phyloP scores from a whole-genome alignment of 2,113 vertebrate genomes.

The Antechinus stuartii region DNA sequence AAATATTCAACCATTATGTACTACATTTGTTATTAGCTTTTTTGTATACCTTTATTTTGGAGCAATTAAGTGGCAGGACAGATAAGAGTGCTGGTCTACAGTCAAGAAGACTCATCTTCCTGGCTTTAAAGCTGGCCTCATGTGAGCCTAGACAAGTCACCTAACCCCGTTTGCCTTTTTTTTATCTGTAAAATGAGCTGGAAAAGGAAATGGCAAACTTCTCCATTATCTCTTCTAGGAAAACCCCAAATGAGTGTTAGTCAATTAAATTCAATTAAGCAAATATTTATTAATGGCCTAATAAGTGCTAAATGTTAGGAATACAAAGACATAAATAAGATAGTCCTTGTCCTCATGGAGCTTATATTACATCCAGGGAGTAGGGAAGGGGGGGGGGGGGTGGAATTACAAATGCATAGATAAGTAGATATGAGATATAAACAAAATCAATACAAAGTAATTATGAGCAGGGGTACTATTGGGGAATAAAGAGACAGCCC shows the following conservation, averaged over 20 bases:
- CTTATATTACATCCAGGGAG: background rate
- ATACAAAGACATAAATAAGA: background rate
- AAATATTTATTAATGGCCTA: background rate
- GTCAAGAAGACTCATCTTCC: too few relatives aligned
- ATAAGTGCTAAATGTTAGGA: background rate
- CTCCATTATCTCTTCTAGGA: too few relatives aligned
- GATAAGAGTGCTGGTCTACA: too few relatives aligned
- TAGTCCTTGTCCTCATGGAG: background rate
- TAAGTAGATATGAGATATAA: background rate
- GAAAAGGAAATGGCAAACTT: too few relatives aligned
- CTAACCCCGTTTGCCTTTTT: too few relatives aligned
- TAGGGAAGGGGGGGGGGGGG: background rate
- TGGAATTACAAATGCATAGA: background rate
- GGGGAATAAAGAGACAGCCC: background rate
- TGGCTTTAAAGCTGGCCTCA: too few relatives aligned
- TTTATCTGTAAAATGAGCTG: too few relatives aligned
- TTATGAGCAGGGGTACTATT: background rate
- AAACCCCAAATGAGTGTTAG: too few relatives aligned
- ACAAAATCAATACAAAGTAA: background rate
- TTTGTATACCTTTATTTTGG: background rate
- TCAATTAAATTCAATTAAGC: constrained; percentile 25
- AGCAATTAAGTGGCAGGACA: too few relatives aligned
- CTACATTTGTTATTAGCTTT: background rate
- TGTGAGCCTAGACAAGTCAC: too few relatives aligned
- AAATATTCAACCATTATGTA: background rate